These are phyloP conservation scores for Entelurus aequoreus DNA, from an alignment of 2,113 vertebrate species.

Conservation along the genomic window DNA sequence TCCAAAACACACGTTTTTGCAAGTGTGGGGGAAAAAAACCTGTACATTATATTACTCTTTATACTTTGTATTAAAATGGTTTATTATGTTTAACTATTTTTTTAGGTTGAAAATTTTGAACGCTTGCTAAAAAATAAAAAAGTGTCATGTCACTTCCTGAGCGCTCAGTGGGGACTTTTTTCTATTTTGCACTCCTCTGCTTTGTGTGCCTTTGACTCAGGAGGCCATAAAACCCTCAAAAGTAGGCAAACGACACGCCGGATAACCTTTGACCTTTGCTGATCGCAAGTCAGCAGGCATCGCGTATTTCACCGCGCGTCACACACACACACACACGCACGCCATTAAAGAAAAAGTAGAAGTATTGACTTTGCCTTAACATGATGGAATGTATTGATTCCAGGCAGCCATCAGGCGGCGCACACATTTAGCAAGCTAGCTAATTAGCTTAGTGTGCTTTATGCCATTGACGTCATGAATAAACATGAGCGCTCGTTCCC, in stretches of 20 bases:
- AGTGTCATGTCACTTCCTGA: no score
- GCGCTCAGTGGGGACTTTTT: not conserved
- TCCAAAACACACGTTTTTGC: no score
- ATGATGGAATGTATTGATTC: not conserved
- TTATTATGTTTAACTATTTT: no score
- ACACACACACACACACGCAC: not conserved
- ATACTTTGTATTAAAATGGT: no score
- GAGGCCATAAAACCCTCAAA: not conserved
- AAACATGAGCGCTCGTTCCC: not conserved
- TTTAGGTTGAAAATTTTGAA: no score
- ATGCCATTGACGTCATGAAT: conserved; percentile 3
- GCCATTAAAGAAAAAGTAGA: not conserved
- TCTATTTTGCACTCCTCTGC: not conserved
- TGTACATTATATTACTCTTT: no score
- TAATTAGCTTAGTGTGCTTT: conserved; percentile 14
- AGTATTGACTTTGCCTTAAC: not conserved
- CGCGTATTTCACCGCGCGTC: conserved; percentile 2
- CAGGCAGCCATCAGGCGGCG: not conserved
- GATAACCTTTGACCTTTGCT: conserved; percentile 9
- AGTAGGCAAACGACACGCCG: conserved; percentile 1
- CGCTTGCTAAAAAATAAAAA: no score
- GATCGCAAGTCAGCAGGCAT: conserved; percentile 22
- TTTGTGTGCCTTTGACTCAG: not conserved
- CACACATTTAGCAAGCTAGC: conserved; percentile 1
- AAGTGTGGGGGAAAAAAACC: no score